Base-by-base conservation (phyloP, 2,797 vertebrate species). In the Smutsia gigantea region DNA sequence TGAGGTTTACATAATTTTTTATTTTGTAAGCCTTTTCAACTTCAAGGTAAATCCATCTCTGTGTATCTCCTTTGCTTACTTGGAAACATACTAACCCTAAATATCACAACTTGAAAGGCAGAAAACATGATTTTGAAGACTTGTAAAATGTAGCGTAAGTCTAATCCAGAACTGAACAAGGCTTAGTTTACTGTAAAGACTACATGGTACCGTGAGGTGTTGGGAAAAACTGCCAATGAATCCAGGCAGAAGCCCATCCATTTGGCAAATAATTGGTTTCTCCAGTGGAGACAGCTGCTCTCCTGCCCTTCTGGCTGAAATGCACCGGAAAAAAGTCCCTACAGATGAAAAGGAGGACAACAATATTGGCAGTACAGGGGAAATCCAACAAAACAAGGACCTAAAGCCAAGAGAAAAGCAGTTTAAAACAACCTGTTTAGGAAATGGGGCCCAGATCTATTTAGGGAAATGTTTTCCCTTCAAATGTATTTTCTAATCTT, bases 221-320 rank as follows among this genome's bases (percentile, higher is more conserved):
- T 95, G 63, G 31, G 9, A 9, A 29, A 57, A 87, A 68, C 75
- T 59, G 75, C 18, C 84, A 95, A 14, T 87, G 94, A 98, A 98
- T 86, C 37, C 51, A 72, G 51, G 75, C 94, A 95, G 94, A 97
- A 97, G 66, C 21, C 75, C 34, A 46, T 84, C 92, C 94, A 97
- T 84, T 94, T 98, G 97, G 95, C 95, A 98, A 97, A 97, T 87
- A 93, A 93, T 95, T 94, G 94, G 46, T 95, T 97, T 97, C 89
- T 75, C 39, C 79, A 83, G 90, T 77, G 83, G 81, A 97, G 95
- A 97, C 98, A 98, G 98, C 97, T 98, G 98, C 85, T 98, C 87
- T 97, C 97, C 97, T 98, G 74, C 96, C 98, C 96, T 98, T 98
- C 96, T 98, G 98, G 96, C 97, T 97, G 96, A 98, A 97, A 94